phyloP scores from a whole-genome alignment of 1,140 invertebrate genomes.

The Lycorma delicatula region DNA sequence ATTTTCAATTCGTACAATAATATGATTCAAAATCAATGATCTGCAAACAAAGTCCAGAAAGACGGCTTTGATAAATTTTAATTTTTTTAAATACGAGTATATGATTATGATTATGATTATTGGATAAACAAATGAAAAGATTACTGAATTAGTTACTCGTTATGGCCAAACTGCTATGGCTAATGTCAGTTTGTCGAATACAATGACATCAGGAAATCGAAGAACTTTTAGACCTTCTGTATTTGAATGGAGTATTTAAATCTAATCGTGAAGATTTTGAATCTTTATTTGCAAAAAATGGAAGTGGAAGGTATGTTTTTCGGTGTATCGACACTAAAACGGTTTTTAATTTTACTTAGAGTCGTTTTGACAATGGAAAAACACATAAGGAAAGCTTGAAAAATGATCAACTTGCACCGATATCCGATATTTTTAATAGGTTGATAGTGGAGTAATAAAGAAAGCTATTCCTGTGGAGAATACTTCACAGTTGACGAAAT shows the following conservation, averaged over 20 bases:
- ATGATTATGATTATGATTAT: no score
- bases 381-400: background rate
- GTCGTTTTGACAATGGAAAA: conserved; percentile 10
- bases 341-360: conserved; percentile 18
- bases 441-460: conserved; percentile 15
- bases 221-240: conserved; percentile 20
- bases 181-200: no score
- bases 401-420: background rate
- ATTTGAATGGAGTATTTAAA: conserved; percentile 18
- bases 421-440: conserved; percentile 2
- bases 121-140: no score
- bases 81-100: no score
- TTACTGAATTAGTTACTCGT: no score
- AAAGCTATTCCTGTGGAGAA: conserved; percentile 23
- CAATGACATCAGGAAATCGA: no score
- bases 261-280: conserved; percentile 19
- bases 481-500: conserved; percentile 30
- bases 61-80: no score
- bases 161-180: no score
- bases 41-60: no score
- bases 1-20: no score
- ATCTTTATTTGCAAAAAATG: conserved; percentile 22
- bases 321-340: conserved; percentile 22
- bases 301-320: conserved; percentile 23
- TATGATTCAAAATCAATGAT: no score